Base-by-base conservation (phyloP, 2,797 vertebrate genomes). In the Coregonus sp. region DNA sequence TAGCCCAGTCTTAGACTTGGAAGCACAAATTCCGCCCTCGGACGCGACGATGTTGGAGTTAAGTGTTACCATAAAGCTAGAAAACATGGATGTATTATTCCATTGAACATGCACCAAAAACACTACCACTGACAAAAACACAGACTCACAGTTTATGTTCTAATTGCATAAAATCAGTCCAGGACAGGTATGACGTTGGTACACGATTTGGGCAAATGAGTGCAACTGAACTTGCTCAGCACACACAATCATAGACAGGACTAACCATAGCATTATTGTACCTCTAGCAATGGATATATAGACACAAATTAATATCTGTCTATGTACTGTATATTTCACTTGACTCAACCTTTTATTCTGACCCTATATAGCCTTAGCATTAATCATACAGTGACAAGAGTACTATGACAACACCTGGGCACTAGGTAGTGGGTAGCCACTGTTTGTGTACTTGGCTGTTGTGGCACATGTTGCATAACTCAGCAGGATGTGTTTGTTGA, bases 401-500 rank as follows among this genome's bases (percentile, higher is more conserved):
- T 20, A 71, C 72, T 61, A 51, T 31, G 75, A 61, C 31, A 71
- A 68, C 54, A 51, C 37, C 35, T 65, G 77, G 37, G 3, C 31
- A 20, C 51, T 73, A 54, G 56, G 75, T 77, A 63, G 59, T 6
- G 61, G 59, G 75, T 75, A 67, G 59, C 9, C 69, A 29, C 65
- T 72, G 67, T 74, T 79, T 75, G 76, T 66, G 20, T 31, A 73
- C 29, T 73, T 37, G 70, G 79, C 80, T 72, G 40, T 72, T 67
- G 40, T 56, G 68, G 25, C 77, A 71, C 74, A 81, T 77, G 81
- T 81, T 70, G 74, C 69, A 18, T 56, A 81, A 81, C 78, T 47
- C 40, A 3, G 25, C 76, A 82, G 78, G 78, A 88, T 78, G 75
- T 72, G 68, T 83, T 84, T 87, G 75, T 72, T 85, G 50, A 77